Evolutionary conservation across 2,797 vertebrate species (phyloP).

Genomic region (Melanotaenia nigrans): DNA sequence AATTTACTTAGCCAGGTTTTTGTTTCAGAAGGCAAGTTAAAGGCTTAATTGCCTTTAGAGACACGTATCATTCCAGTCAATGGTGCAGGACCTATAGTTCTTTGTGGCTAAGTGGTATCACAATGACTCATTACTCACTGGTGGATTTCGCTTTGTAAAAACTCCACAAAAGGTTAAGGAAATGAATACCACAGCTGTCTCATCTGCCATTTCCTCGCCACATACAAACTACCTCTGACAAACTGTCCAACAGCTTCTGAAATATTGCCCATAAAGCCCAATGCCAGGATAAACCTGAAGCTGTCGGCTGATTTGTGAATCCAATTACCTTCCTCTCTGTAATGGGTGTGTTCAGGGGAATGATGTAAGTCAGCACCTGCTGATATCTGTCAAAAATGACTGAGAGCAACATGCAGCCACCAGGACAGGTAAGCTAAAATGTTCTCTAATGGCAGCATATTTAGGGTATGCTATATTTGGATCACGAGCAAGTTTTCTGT

Average conservation of each 20-base stretch:
- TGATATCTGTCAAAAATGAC: conserved; percentile 65
- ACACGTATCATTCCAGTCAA: conserved; percentile 24
- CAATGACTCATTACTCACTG: conserved; percentile 36
- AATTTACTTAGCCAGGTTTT: conserved; percentile 21
- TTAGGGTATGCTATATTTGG: not conserved
- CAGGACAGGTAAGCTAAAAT: not conserved
- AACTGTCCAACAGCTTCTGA: conserved; percentile 65
- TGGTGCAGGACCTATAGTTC: conserved; percentile 34
- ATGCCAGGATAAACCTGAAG: conserved; percentile 76
- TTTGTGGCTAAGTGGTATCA: conserved; percentile 36
- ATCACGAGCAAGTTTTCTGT: not conserved
- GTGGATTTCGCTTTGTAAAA: conserved; percentile 37
- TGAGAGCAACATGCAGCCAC: conserved; percentile 12
- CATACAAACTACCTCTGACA: conserved; percentile 73
- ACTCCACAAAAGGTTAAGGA: conserved; percentile 41
- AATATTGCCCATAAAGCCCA: conserved; percentile 77
- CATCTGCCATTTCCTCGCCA: conserved; percentile 30
- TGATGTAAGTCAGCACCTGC: conserved; percentile 76
- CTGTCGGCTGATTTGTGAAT: conserved; percentile 84
- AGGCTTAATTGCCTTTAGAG: conserved; percentile 46
- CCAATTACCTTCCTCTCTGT: conserved; percentile 82
- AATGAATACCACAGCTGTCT: conserved; percentile 41
- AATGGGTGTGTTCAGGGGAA: conserved; percentile 81
- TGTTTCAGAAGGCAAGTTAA: conserved; percentile 42
- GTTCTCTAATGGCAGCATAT: conserved; percentile 1